phyloP scores from a whole-genome alignment of 35 echinoderm and acorn worm genomes.

The Nesometra sesokonis region DNA sequence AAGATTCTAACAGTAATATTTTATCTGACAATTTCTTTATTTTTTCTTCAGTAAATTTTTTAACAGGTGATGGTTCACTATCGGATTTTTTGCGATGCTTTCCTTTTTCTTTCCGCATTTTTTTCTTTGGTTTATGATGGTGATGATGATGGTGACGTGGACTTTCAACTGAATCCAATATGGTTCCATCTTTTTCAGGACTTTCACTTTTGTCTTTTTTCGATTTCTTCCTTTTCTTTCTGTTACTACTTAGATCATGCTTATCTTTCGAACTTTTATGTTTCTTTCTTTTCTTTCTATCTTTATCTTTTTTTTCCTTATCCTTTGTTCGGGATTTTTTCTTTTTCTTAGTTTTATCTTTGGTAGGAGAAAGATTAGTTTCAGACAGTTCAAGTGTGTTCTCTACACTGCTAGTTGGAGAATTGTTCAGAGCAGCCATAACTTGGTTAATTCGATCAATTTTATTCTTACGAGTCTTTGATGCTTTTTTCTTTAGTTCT shows the following conservation, averaged over 20 bases:
- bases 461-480: slow-evolving; percentile 9
- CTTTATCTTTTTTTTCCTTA: background rate
- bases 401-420: background rate
- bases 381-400: background rate
- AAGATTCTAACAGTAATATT: background rate
- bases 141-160: background rate
- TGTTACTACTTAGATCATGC: background rate
- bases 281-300: background rate
- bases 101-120: background rate
- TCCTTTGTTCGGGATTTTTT: background rate
- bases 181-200: background rate
- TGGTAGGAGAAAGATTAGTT: background rate
- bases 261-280: background rate
- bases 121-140: background rate
- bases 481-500: background rate
- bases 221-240: background rate
- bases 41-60: background rate
- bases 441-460: slow-evolving; percentile 24
- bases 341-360: background rate
- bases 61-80: background rate
- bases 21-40: background rate
- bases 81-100: background rate
- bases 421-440: slow-evolving; percentile 9
- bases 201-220: background rate
- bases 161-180: background rate